Evolutionary conservation across 2,113 vertebrate species (phyloP).

Genomic region (Chloropsis hardwickii): DNA sequence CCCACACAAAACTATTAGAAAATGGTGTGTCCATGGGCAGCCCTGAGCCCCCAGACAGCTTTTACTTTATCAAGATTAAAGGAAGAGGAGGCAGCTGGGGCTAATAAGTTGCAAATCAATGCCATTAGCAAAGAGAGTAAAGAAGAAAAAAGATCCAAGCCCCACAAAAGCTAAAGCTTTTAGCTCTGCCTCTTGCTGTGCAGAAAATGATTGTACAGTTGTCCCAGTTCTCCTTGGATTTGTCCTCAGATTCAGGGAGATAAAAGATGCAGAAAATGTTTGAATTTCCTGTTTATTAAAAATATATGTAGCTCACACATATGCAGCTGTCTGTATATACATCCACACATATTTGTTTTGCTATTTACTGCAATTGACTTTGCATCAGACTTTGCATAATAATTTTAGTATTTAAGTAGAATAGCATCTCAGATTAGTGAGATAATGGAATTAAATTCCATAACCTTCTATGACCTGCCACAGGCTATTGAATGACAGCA

Average conservation of each 20-base stretch:
- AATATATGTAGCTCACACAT: neutral
- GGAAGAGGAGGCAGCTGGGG: neutral
- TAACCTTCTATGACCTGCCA: neutral
- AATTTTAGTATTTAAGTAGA: neutral
- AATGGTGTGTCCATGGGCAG: neutral
- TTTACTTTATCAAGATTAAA: conserved; percentile 29
- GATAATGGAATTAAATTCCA: neutral
- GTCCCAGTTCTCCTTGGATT: neutral
- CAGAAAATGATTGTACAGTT: neutral
- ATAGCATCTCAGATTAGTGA: neutral
- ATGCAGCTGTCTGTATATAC: neutral
- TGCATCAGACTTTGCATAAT: neutral
- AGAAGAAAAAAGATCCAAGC: neutral
- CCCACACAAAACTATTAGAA: conserved; percentile 24
- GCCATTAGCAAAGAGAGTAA: neutral
- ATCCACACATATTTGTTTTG: neutral
- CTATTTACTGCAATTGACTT: neutral
- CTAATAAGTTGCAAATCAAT: conserved; percentile 38
- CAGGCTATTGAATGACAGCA: neutral
- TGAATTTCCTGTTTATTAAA: neutral
- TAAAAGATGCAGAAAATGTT: neutral
- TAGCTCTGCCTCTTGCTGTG: neutral
- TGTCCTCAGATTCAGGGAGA: neutral
- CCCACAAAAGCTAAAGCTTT: neutral
- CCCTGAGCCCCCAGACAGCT: neutral